Conservation (phyloP, 2,797 vertebrate species). For the Acrossocheilus wenchowensis region DNA sequence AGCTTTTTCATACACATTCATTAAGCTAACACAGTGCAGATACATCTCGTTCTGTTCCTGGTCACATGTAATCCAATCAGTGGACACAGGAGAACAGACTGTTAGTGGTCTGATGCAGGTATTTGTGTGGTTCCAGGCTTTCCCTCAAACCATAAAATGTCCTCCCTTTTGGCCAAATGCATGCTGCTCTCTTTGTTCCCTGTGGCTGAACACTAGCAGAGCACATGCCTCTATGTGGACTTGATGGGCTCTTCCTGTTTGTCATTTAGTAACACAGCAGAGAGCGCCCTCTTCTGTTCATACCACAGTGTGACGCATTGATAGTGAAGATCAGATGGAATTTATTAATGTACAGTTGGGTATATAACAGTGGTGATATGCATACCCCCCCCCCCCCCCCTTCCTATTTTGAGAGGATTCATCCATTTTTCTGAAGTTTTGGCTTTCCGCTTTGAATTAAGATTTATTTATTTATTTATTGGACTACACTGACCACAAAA, state of each 20-base stretch:
- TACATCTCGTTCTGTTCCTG: neutral
- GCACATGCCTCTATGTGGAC: conserved; percentile 18
- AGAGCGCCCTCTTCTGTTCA: conserved; percentile 68
- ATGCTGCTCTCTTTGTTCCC: conserved; percentile 22
- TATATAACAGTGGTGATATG: neutral
- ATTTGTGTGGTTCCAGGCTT: conserved; percentile 10
- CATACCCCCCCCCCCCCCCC: too few species aligned
- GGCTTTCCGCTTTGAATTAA: too few species aligned
- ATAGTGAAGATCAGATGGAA: neutral
- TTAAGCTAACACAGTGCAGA: neutral
- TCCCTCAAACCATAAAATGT: neutral
- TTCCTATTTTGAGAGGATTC: neutral
- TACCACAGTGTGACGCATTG: neutral
- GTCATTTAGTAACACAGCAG: neutral
- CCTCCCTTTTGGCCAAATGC: neutral
- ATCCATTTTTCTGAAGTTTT: neutral
- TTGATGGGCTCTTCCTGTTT: conserved; percentile 44
- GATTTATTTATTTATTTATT: too few species aligned
- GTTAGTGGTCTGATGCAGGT: neutral
- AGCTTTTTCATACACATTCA: neutral
- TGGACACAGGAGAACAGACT: neutral
- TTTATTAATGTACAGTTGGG: neutral
- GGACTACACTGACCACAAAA: too few species aligned
- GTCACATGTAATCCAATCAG: neutral
- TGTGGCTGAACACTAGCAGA: conserved; percentile 32